Base-by-base conservation (phyloP, 2,888 invertebrate genomes). In the Drosophila peninsularis region DNA sequence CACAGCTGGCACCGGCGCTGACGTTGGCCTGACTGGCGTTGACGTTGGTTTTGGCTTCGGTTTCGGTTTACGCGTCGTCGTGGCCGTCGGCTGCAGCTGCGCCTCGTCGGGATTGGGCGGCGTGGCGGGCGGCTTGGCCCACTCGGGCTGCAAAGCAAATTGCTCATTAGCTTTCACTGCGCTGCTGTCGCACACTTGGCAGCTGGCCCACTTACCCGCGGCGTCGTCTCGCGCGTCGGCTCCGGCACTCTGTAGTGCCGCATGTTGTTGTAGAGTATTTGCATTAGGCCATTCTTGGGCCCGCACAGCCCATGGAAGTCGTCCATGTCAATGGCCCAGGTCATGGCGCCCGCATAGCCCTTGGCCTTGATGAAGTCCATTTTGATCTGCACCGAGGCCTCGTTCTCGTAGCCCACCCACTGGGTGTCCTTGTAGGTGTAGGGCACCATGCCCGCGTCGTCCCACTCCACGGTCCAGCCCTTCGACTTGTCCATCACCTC, bases 321-420 rank as follows among this genome's bases (percentile, higher is more conserved):
- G 67, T 98, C 98, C 97, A 97, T 97, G 66, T 92, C 92, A 50
- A 97, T 95, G 27, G 98, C 97, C 98, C 98, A 98, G 19, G 95
- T 96, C 98, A 98, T 98, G 0, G 97, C 97, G 0, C 98, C 98
- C 0, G 95, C 95, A 86, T 96, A 96, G 0, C 97, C 97, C 90
- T 96, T 96, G 62, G 94, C 88, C 90, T 96, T 97, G 78, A 98
- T 96, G 93, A 95, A 98, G 90, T 97, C 95, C 96, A 97, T 97
- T 93, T 98, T 98, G 80, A 97, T 96, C 91, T 96, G 95, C 0
- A 98, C 94, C 79, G 97, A 97, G 0, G 95, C 94, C 50, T 91
- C 91, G 62, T 91, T 88, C 74, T 91, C 98, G 89, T 97, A 98
- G 5, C 98, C 98, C 17, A 98, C 96, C 98, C 98, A 98, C 89